Conservation (phyloP, 30 jellyfish, hydroid and myxozoan species). For the Hydractinia echinata region DNA sequence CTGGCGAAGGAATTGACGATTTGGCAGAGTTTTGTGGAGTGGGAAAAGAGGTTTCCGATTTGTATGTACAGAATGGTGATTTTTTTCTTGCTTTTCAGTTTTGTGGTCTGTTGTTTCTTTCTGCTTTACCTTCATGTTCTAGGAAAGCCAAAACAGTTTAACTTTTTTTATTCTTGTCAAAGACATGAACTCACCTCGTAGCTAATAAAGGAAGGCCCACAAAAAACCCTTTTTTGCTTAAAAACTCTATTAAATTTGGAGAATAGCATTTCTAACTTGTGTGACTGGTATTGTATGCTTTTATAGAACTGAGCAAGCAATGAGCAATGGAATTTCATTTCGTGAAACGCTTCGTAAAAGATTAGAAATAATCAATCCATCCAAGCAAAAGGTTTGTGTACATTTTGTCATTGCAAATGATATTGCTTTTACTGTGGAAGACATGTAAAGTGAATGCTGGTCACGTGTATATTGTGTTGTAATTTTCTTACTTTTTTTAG, state of each 20-base stretch:
- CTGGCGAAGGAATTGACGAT: constrained; percentile 85
- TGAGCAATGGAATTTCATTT: constrained; percentile 91
- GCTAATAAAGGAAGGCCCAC: too few species aligned
- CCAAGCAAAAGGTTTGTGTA: constrained; percentile 35
- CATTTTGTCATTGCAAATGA: too few species aligned
- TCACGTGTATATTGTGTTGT: too few species aligned
- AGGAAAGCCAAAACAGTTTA: too few species aligned
- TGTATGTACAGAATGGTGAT: constrained; percentile 36
- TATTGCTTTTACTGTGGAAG: too few species aligned
- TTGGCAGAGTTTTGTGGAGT: constrained; percentile 77
- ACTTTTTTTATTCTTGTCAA: too few species aligned
- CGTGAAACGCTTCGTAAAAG: constrained; percentile 69
- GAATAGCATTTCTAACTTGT: neutral
- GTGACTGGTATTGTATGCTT: neutral
- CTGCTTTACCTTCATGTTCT: too few species aligned
- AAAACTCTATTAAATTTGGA: too few species aligned
- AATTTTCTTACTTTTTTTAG: constrained; percentile 20
- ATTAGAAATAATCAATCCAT: constrained; percentile 63
- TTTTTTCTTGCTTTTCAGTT: neutral
- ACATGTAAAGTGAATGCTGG: too few species aligned
- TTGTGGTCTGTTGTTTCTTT: too few species aligned
- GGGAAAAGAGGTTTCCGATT: constrained; percentile 77
- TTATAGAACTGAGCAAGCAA: constrained; percentile 80
- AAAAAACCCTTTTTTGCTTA: too few species aligned
- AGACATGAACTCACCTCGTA: too few species aligned